These are phyloP conservation scores for Microcebus jonahi DNA, from an alignment of 2,113 vertebrate genomes.

Conservation along the genomic window DNA sequence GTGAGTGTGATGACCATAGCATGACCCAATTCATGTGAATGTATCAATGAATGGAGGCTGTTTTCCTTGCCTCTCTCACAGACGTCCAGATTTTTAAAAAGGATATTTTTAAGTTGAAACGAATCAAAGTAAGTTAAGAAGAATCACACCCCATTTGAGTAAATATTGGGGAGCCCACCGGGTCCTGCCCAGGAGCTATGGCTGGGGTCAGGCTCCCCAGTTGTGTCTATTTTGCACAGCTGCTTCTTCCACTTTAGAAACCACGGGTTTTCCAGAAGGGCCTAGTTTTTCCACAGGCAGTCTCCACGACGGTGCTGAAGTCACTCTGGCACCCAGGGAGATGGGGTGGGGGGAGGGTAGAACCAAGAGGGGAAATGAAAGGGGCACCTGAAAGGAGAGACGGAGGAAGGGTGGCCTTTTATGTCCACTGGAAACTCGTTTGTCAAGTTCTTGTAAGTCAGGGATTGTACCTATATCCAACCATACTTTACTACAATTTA, in stretches of 20 bases:
- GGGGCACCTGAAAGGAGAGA: background rate
- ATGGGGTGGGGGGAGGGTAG: background rate
- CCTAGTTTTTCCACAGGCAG: background rate
- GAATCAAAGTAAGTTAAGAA: background rate
- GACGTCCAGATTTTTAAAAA: background rate
- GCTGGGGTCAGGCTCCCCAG: background rate
- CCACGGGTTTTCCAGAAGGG: background rate
- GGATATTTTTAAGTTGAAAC: background rate
- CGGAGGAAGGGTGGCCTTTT: background rate
- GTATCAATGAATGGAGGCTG: background rate
- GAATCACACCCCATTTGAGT: background rate
- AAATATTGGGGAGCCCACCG: background rate
- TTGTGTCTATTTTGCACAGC: background rate
- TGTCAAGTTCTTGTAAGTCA: constrained; percentile 53
- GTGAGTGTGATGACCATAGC: background rate
- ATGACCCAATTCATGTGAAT: background rate
- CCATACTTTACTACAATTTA: constrained; percentile 42
- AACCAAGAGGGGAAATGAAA: constrained; percentile 25
- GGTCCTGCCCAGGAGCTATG: background rate
- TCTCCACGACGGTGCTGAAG: background rate
- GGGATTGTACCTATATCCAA: constrained; percentile 8
- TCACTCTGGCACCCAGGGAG: background rate
- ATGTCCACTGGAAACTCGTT: constrained; percentile 41
- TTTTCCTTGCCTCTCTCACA: background rate
- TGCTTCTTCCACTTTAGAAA: background rate